Percentiles rank a stretch among this genome's conserved stretches.
These are phyloP conservation scores for Eudorcas thomsonii DNA, from an alignment of 2,113 vertebrate genomes.

Conservation along the genomic window DNA sequence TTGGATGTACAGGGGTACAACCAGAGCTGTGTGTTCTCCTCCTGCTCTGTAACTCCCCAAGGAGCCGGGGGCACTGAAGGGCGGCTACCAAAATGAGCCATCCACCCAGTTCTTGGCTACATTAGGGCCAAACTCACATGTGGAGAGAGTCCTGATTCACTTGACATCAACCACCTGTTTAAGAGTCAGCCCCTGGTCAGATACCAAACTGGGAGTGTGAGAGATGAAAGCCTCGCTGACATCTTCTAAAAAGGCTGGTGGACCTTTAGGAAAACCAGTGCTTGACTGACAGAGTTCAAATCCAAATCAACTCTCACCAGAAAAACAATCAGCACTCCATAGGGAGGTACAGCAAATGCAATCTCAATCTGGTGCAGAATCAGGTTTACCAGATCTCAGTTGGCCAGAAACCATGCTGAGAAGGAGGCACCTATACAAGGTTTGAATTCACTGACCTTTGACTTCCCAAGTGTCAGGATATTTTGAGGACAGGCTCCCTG, in stretches of 20 bases:
- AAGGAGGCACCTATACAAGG: background rate
- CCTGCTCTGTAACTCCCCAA: background rate
- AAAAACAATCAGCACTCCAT: background rate
- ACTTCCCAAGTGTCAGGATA: background rate
- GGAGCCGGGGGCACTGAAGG: background rate
- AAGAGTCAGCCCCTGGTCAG: background rate
- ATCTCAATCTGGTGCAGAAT: background rate
- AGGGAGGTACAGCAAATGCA: background rate
- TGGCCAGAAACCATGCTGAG: background rate
- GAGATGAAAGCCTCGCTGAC: background rate
- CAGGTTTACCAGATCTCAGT: background rate
- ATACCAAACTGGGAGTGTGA: background rate
- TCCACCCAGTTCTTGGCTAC: background rate
- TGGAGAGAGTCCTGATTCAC: background rate
- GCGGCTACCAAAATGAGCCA: background rate
- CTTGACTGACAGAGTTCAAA: background rate
- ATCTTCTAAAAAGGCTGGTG: background rate
- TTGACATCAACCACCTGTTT: background rate
- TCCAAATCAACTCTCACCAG: background rate
- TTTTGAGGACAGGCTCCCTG: background rate
- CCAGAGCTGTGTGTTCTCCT: background rate
- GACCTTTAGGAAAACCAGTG: background rate
- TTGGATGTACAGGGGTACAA: background rate
- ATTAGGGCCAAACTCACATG: background rate
- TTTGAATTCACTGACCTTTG: background rate